Conservation (phyloP, 2,797 vertebrate species). For the Selene dorsalis region DNA sequence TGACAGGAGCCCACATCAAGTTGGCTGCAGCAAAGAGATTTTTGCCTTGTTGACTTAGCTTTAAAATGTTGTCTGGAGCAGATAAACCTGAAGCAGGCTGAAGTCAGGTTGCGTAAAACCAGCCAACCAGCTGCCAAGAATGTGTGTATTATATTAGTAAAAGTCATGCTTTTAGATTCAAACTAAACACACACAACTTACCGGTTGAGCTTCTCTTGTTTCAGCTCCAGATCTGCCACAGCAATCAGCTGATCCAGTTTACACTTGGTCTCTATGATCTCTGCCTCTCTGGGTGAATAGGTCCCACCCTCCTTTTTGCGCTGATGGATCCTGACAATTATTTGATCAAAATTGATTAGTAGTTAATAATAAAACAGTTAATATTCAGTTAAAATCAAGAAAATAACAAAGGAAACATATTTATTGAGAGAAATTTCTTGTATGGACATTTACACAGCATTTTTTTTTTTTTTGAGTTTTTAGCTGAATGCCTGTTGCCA, state of each 20-base stretch:
- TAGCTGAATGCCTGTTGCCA: conserved; percentile 1
- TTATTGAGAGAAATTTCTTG: not conserved
- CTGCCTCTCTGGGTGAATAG: conserved; percentile 95
- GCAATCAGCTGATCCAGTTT: conserved; percentile 98
- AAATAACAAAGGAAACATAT: not conserved
- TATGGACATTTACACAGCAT: not conserved
- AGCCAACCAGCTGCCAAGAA: conserved; percentile 23
- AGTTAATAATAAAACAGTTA: conserved; percentile 13
- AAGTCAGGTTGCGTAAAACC: conserved; percentile 20
- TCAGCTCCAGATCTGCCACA: conserved; percentile 95
- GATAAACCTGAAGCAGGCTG: conserved; percentile 54
- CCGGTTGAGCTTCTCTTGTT: conserved; percentile 97
- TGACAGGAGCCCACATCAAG: conserved; percentile 51
- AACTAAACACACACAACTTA: conserved; percentile 76
- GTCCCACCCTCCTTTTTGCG: conserved; percentile 97
- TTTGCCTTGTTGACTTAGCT: conserved; percentile 61
- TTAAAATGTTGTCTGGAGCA: conserved; percentile 56
- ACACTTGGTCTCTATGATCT: conserved; percentile 97
- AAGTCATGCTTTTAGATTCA: conserved; percentile 31
- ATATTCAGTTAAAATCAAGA: not conserved
- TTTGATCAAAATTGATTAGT: conserved; percentile 24
- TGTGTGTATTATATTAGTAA: conserved; percentile 5
- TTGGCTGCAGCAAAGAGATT: conserved; percentile 51
- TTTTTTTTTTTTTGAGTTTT: not conserved
- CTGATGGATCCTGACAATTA: conserved; percentile 91